Base-by-base conservation (phyloP, 2,113 vertebrate genomes). In the Eptatretus burgeri region DNA sequence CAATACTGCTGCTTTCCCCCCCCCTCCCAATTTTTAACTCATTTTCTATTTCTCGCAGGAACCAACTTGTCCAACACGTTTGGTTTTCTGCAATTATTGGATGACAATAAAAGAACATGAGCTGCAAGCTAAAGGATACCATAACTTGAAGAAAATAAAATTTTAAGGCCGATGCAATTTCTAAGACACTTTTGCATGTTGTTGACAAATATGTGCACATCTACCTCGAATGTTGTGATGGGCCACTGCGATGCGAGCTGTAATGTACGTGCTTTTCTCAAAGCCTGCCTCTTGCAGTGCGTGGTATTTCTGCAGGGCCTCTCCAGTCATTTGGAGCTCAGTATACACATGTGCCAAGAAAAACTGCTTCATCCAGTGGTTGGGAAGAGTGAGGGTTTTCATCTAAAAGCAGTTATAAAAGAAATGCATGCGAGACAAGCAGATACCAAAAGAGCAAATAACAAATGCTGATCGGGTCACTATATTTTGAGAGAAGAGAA, bases 271-370 rank as follows among this genome's bases (percentile, higher is more conserved):
- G 74, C 91, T 98, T 74, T 94, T 98, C 66, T 85, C 82, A 70
- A 98, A 93, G 69, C 91, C 89, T 16, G 83, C 82, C 68, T 96
- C 85, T 56, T 91, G 91, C 62, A 98, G 85, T 72, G 78, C 83
- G 74, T 94, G 86, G 70, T 96, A 96, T 69, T 98, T 98, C 72
- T 93, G 86, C 70, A 98, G 70, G 2, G 91, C 89, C 70, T 94
- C 91, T 69, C 87, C 86, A 73, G 95, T 98, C 79, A 98, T 77
- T 75, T 98, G 89, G 71, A 96, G 78, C 73, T 98, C 89, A 14
- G 89, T 98, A 71, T 85, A 94, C 76, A 94, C 93, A 74, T 98
- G 91, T 66, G 91, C 91, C 79, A 93, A 77, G 75, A 98, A 98
- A 77, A 98, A 98, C 70, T 98, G 89, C 74, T 82, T 84, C 74